Conservation (phyloP, 2,797 vertebrate species). For the Tenualosa thibaudeaui region DNA sequence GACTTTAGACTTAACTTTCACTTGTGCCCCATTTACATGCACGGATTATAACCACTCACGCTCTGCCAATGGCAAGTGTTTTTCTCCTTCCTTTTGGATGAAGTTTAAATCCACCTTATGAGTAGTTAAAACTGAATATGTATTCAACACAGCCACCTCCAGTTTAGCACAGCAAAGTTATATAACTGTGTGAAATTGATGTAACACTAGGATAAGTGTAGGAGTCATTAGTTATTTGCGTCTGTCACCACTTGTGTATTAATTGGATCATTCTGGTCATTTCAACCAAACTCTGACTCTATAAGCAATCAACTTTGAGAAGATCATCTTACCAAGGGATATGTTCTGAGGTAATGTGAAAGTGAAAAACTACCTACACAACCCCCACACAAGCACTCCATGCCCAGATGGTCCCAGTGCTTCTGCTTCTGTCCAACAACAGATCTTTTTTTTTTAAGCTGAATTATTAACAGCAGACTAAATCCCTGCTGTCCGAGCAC, state of each 20-base stretch:
- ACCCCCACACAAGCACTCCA: background rate
- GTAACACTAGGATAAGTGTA: background rate
- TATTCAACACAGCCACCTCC: background rate
- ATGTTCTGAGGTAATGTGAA: background rate
- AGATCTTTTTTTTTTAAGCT: background rate
- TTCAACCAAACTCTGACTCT: background rate
- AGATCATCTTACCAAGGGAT: background rate
- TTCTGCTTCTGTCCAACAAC: background rate
- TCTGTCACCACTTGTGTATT: background rate
- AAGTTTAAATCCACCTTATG: background rate
- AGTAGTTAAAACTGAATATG: background rate
- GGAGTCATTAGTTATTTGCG: background rate
- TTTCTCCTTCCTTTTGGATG: background rate
- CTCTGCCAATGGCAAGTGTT: background rate
- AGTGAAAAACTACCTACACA: background rate
- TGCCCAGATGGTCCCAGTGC: too few species aligned
- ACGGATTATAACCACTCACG: background rate
- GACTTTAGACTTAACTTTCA: background rate
- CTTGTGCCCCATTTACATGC: background rate
- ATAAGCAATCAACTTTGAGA: background rate
- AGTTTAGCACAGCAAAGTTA: background rate
- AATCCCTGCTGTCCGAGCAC: slow-evolving; percentile 14
- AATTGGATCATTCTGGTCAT: background rate
- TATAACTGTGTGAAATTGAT: background rate
- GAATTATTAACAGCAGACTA: slow-evolving; percentile 16